phyloP scores from a whole-genome alignment of 2,888 invertebrate genomes.

The Tyria jacobaeae region DNA sequence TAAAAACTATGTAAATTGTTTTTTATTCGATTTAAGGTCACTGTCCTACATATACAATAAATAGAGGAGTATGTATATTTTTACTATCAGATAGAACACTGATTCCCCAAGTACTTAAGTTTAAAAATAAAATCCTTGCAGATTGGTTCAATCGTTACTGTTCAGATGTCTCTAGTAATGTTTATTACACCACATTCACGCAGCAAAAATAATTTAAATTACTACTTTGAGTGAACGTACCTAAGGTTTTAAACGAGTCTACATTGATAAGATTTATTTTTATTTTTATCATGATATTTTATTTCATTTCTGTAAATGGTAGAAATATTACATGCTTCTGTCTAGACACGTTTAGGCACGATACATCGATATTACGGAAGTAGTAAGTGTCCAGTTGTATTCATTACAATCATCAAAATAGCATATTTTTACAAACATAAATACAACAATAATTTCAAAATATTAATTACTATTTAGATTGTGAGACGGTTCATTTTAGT shows the following conservation, averaged over 20 bases:
- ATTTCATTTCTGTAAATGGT: conserved; percentile 34
- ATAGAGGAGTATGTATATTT: no score
- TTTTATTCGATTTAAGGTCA: no score
- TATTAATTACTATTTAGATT: background rate
- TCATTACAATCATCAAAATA: conserved; percentile 8
- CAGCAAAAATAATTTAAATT: no score
- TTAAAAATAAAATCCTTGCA: no score
- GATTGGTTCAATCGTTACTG: no score
- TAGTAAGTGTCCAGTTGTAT: background rate
- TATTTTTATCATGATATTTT: conserved; percentile 29
- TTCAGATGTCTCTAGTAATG: background rate
- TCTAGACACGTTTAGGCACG: conserved; percentile 17
- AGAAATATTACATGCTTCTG: conserved; percentile 27
- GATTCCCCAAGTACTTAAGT: no score
- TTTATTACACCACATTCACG: conserved; percentile 4
- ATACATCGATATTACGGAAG: no score
- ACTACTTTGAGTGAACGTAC: no score
- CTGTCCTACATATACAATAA: no score
- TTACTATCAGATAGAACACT: no score
- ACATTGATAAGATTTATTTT: conserved; percentile 33
- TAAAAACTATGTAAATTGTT: no score
- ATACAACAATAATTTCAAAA: background rate
- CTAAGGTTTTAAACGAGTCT: conserved; percentile 28
- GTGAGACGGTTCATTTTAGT: conserved; percentile 18
- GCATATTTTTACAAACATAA: background rate